Evolutionary conservation across 2,888 invertebrate genomes (phyloP), one percentile per base, ranked within the genome.

Genomic region (Diaphora mendica): DNA sequence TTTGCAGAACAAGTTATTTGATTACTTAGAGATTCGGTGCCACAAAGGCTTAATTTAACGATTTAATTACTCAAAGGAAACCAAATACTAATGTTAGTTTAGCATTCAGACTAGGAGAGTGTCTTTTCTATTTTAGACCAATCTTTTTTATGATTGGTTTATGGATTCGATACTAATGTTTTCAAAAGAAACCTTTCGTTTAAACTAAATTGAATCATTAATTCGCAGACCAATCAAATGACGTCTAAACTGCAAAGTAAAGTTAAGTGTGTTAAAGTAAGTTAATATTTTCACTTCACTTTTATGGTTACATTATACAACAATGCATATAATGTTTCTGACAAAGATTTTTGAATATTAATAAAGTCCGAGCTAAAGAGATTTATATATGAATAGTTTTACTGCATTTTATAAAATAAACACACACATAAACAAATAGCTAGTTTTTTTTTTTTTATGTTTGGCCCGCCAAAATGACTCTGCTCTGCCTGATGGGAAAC

Each of bases 31-130:
- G 77, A 83, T 85, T 86, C 77, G 78, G 82, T 78, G 70, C 80
- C 81, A 73, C 79, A 75, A 79, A 75, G 77, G 77, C 82, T 81
- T 80, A 77, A 82, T 83, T 86, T 75, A 75, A 77, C 48, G 73
- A 71, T 77, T 84, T 88, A 90, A 91, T 91, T 90, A 86, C 79
- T 91, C 90, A 91, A 91, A 91, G 89, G 86, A 73, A 83, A 82
- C 80, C 81, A 75, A 85, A 82, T 82, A 82, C 77, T 78, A 74
- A 48, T 69, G 51, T 11, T 73, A 79, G 73, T 82, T 86, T 81
- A 70, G 74, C 78, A 81, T 81, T 83, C 83, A 80, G 77, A 77
- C 75, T 77, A 77, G 76, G 76, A 42, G 74, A 76, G 79, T 71
- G 75, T 74, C 71, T 75, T 76, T 73, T 64, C 71, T 73, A 23